These are phyloP conservation scores for Tupaia tana DNA, from an alignment of 2,113 vertebrate genomes.

Conservation along the genomic window DNA sequence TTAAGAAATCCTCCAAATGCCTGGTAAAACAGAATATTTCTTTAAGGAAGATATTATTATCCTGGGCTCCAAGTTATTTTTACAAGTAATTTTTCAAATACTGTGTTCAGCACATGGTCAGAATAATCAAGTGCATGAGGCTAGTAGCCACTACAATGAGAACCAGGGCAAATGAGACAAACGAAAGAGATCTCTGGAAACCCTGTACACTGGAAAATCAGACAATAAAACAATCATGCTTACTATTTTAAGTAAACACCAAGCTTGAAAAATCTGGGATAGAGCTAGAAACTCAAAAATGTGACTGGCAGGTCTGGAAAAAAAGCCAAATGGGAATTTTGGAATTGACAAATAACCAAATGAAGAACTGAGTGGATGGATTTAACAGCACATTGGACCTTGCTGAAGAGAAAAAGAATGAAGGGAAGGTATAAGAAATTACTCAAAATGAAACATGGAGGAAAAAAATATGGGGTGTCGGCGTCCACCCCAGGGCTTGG, in stretches of 20 bases:
- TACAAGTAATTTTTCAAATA: background rate
- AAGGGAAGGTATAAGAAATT: background rate
- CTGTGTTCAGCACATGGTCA: background rate
- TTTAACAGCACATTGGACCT: background rate
- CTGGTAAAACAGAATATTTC: background rate
- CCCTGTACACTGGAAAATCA: background rate
- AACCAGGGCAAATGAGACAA: background rate
- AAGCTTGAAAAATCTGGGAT: background rate
- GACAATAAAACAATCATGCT: background rate
- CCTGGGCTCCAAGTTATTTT: background rate
- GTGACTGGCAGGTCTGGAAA: background rate
- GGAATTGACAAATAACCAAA: background rate
- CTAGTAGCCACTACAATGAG: background rate
- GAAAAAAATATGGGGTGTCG: background rate
- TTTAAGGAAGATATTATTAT: background rate
- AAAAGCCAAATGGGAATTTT: background rate
- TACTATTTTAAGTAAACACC: background rate
- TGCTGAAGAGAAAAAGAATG: background rate
- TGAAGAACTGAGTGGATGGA: background rate
- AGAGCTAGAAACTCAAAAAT: background rate
- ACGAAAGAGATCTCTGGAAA: background rate
- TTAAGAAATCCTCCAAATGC: background rate
- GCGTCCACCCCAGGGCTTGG: too few relatives aligned
- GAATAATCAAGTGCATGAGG: background rate
- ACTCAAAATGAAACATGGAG: background rate